phyloP scores from a whole-genome alignment of 2,888 invertebrate genomes.

The Emmelina monodactyla region DNA sequence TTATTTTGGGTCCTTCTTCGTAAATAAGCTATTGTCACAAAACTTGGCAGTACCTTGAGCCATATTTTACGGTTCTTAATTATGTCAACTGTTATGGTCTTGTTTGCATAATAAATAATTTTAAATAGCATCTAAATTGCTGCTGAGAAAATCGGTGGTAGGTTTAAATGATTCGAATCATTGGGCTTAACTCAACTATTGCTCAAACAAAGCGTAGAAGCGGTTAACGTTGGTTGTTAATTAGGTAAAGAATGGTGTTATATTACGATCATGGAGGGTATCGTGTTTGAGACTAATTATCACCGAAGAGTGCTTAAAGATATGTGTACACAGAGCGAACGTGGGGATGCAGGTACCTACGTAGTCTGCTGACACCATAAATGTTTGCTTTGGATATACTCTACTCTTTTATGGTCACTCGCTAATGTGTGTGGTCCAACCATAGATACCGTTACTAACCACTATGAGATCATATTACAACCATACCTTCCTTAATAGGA shows the following conservation, averaged over 20 bases:
- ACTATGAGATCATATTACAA: background rate
- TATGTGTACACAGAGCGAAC: slow-evolving; percentile 32
- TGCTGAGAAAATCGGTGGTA: too few relatives aligned
- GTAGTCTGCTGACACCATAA: slow-evolving; percentile 33
- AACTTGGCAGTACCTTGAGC: slow-evolving; percentile 33
- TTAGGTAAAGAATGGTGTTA: slow-evolving; percentile 48
- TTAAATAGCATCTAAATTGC: too few relatives aligned
- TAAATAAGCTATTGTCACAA: slow-evolving; percentile 55
- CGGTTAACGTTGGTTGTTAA: slow-evolving; percentile 28
- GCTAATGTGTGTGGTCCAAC: slow-evolving; percentile 50
- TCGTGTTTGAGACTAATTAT: slow-evolving; percentile 53
- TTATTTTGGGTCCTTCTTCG: slow-evolving; percentile 59
- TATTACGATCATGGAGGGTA: slow-evolving; percentile 39
- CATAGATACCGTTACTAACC: slow-evolving; percentile 20
- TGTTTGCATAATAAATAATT: too few relatives aligned
- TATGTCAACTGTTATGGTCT: slow-evolving; percentile 31
- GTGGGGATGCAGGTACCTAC: slow-evolving; percentile 29
- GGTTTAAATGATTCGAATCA: too few relatives aligned
- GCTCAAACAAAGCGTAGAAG: background rate
- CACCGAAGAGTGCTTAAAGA: slow-evolving; percentile 38
- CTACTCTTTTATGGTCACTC: slow-evolving; percentile 25
- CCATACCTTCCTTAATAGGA: too few relatives aligned
- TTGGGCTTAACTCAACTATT: too few relatives aligned
- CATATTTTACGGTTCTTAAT: slow-evolving; percentile 58
- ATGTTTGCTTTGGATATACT: slow-evolving; percentile 39